Evolutionary conservation across 1,140 invertebrate genomes (phyloP), one percentile per base, ranked within the genome.

Genomic region (Paralvinella palmiformis): DNA sequence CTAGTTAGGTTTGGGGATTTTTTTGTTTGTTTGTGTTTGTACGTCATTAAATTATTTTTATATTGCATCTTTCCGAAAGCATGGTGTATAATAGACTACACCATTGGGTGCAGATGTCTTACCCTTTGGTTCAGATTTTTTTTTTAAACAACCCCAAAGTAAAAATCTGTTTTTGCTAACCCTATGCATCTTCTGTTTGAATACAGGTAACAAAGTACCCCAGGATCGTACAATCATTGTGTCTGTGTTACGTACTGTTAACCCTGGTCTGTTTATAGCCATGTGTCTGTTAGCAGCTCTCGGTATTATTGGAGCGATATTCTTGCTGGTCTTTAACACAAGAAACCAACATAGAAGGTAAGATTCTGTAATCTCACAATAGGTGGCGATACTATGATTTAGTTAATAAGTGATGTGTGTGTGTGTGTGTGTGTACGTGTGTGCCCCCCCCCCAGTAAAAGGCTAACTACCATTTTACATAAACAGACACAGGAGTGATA

Each of bases 201-300:
- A 72, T 60, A n/a, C 68, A 77, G 88, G 88, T 73, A 88, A 88
- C 22, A 91, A 93, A 79, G 86, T 91, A 24, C 92, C 93, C 3
- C 90, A 92, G 68, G 94, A 98, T 80, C 85, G 92, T 37, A 97
- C 94, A 13, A 91, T 95, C 71, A 90, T 96, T 33, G 86, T 88
- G 64, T 86, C 86, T 68, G 87, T 69, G 15, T 62, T 74, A 13
- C 57, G 75, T 55, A 71, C 89, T 0, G 89, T 98, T 3, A 94
- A 92, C 0, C 78, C 91, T 65, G 87, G 90, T 10, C 82, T 97
- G 36, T 94, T 95, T 74, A 88, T 94, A 62, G 89, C 90, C 68
- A 95, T 97, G 91, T 89, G 91, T 74, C 86, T 87, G 10, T 86
- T 96, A 52, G 91, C 92, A 35, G 86, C 87, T 37, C 83, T 91